These are phyloP conservation scores for Sapayoa aenigma DNA, from an alignment of 2,113 vertebrate genomes.

Conservation along the genomic window DNA sequence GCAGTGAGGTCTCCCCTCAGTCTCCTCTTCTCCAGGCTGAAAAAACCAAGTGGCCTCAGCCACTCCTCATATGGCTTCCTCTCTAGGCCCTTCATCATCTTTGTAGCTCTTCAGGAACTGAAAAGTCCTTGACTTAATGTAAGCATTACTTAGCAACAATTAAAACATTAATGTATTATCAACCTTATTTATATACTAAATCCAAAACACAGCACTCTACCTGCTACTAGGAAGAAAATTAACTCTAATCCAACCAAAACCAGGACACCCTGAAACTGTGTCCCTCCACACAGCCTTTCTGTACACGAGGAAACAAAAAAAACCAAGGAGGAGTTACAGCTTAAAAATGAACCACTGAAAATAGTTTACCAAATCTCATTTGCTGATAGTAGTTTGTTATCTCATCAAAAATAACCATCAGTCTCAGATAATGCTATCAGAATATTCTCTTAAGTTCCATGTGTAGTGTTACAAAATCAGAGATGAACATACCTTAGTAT, in stretches of 20 bases:
- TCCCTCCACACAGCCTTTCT: neutral
- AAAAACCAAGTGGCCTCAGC: neutral
- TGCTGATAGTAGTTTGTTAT: neutral
- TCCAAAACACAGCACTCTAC: neutral
- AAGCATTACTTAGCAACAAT: neutral
- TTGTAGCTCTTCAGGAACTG: neutral
- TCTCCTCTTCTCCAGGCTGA: neutral
- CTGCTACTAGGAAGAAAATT: neutral
- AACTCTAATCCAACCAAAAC: neutral
- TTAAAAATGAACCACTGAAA: neutral
- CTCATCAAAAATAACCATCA: neutral
- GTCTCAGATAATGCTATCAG: neutral
- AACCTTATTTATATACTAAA: neutral
- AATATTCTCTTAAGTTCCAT: neutral
- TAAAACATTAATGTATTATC: neutral
- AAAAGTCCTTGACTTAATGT: neutral
- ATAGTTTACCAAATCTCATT: neutral
- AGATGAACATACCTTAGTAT: neutral
- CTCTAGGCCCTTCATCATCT: neutral
- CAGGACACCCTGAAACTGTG: neutral
- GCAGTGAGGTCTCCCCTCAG: neutral
- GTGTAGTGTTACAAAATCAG: neutral
- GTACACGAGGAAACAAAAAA: neutral
- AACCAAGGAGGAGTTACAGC: neutral
- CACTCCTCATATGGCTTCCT: neutral